These are phyloP conservation scores for Dromaius novaehollandiae DNA, from an alignment of 2,113 vertebrate genomes.

Conservation along the genomic window DNA sequence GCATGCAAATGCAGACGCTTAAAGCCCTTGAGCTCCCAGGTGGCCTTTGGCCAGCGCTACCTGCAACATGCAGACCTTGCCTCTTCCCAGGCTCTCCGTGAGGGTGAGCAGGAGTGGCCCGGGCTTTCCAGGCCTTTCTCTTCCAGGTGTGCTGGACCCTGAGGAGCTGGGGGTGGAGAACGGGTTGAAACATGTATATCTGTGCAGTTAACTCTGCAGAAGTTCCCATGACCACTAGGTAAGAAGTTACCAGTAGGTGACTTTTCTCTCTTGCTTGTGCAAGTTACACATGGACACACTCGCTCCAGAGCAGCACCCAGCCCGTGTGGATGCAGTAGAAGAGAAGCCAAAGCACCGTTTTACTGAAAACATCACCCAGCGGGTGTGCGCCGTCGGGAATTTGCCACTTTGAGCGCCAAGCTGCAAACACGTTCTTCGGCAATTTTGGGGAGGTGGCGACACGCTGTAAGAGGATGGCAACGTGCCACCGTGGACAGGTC, in stretches of 20 bases:
- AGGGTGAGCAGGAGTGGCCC: neutral
- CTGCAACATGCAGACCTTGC: neutral
- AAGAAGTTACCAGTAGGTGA: too few relatives aligned
- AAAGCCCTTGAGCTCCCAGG: neutral
- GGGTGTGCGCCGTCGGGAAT: neutral
- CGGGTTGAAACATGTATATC: rapidly evolving
- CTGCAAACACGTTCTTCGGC: rapidly evolving
- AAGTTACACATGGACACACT: too few relatives aligned
- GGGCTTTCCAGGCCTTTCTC: neutral
- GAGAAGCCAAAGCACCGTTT: neutral
- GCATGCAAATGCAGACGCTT: neutral
- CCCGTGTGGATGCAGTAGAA: too few relatives aligned
- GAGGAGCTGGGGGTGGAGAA: neutral
- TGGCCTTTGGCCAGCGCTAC: neutral
- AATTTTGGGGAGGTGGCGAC: too few relatives aligned
- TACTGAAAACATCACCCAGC: neutral
- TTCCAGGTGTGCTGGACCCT: neutral
- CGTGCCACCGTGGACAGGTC: too few relatives aligned
- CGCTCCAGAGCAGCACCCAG: neutral
- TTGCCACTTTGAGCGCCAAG: neutral
- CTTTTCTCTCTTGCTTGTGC: too few relatives aligned
- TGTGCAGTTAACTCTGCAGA: rapidly evolving
- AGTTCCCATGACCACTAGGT: too few relatives aligned
- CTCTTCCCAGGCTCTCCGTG: neutral
- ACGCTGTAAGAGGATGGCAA: too few relatives aligned